Base-by-base conservation (phyloP, 2,888 invertebrate genomes). In the Pheosia gnoma region DNA sequence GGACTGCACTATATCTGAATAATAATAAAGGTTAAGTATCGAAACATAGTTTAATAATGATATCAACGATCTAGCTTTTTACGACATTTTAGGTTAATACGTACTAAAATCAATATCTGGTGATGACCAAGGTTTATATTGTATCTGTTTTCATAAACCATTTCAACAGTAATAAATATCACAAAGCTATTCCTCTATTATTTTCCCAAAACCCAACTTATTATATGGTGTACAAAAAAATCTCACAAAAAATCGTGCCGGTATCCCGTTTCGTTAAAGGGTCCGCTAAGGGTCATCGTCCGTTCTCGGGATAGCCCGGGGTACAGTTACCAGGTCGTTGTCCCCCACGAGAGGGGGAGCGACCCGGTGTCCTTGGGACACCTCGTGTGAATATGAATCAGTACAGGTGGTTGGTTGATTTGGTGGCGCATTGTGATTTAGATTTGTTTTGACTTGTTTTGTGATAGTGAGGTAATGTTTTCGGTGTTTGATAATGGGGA, bases 281-380 rank as follows among this genome's bases (percentile, higher is more conserved):
- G 55, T 56, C 57, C 58, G 58, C n/a, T 57, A 13, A 52, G 75
- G 25, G 77, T 75, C 75, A 66, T 68, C 67, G 75, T 57, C 75
- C 75, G 67, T 56, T 25, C 63, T 10, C 60, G 71, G 76, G 76
- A 70, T 75, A 77, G 70, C 78, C 77, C 78, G 59, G 55, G 43
- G 59, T 78, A 78, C 74, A 68, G 78, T 69, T 71, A 73, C n/a
- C 45, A 72, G 78, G 79, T 75, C 78, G 72, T 63, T 67, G 72
- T 59, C 66, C 65, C 62, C 59, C 57, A 57, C 57, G 64, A 41
- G 64, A 47, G 54, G 63, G 53, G 60, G 57, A 64, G 59, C 68
- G 69, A 59, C 54, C 68, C 57, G 39, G 59, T 69, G 78, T 75
- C 78, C 78, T 78, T 78, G 78, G 61, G 66, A 62, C 57, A 69